Base-by-base conservation (phyloP, 2,113 vertebrate species). In the Tachysurus fulvidraco region DNA sequence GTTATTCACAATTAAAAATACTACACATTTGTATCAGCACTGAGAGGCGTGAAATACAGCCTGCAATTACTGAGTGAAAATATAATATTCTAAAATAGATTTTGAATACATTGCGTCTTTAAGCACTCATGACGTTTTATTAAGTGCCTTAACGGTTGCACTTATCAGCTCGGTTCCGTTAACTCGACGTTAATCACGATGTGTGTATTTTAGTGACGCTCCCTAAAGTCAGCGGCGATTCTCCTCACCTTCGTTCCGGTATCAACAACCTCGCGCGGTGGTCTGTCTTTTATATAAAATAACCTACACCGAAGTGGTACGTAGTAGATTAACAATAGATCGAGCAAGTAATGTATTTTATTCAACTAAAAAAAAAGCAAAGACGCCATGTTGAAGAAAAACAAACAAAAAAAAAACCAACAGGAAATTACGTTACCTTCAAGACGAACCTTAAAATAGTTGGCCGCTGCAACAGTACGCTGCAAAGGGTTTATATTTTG, bases 141-240 rank as follows among this genome's bases (percentile, higher is more conserved):
- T 23, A 57, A 46, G 21, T 46, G 57, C 19, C 71, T 50, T 50
- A 46, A 46, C 17, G 83, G 14, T 6, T 60, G 50, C 65, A 57
- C 16, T 5, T 5, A 2, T 44, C 23, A 36, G 17, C 25, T 11
- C 11, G n/a, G 74, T 23, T 23, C 2, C 16, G 62, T 89, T 74
- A 41, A 25, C 90, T 94, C 91, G 82, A 96, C 95, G 95, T 94
- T 94, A 92, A 89, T 81, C 60, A 88, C 84, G 50, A 86, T 81
- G 90, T 91, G 85, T 85, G 83, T 87, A 83, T 93, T 92, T 95
- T 94, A 89, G 92, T 93, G 94, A 96, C 95, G 91, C 93, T 96
- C 95, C 95, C 95, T 96, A 91, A 93, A 90, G 84, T 8, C 83
- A 46, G 81, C 85, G 8, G 84, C 79, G 41, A 77, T 90, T 71